phyloP scores from a whole-genome alignment of 2,113 vertebrate species.

The western clawed frog (Xenopus tropicalis) region UCB_Xtro_10.0 CM004443.2:114574501-114575000 shows the following conservation, averaged over 20 bases:
- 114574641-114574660: conserved; percentile 81
- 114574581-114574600: conserved; percentile 75
- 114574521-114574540: conserved; percentile 76
- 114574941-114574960: too few relatives aligned
- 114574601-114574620: conserved; percentile 76
- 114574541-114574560: conserved; percentile 75
- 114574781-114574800: background rate
- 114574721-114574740: conserved; percentile 82
- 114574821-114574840: background rate
- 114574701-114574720: conserved; percentile 83
- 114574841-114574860: background rate
- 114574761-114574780: background rate
- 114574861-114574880: too few relatives aligned
- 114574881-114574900: too few relatives aligned
- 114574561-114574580: conserved; percentile 76
- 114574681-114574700: conserved; percentile 87
- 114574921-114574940: too few relatives aligned
- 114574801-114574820: background rate
- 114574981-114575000: too few relatives aligned
- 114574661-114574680: conserved; percentile 80
- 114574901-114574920: too few relatives aligned
- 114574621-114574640: conserved; percentile 80
- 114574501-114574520: conserved; percentile 79
- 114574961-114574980: too few relatives aligned
- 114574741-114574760: conserved; percentile 71